Evolutionary conservation across 1,140 invertebrate genomes (phyloP), one percentile per base, ranked within the genome.

Genomic region (Dendrolimus kikuchii): DNA sequence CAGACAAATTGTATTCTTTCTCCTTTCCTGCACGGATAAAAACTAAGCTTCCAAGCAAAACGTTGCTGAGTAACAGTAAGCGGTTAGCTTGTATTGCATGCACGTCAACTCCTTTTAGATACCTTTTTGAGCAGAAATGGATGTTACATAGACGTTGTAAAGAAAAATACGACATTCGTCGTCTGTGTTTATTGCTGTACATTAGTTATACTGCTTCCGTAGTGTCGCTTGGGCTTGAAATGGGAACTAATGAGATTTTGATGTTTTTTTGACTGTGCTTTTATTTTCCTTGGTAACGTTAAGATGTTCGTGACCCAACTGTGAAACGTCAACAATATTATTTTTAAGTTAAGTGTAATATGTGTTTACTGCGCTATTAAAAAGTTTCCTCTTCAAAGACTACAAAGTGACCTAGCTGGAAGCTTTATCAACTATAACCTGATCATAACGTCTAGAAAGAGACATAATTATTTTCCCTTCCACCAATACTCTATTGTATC

Each of bases 241-340:
- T 84, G 78, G 72, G 76, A 84, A 86, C 82, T 86, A 86, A 86
- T 86, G 82, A 86, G 82, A 78, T 84, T 86, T 86, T 86, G 82
- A 86, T 86, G 82, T 86, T 86, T 84, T 86, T 86, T 86, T 86
- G 82, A 86, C 82, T 84, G 79, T 77, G 74, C 71, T 80, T 81
- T 86, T 86, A 86, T 86, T 82, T 82, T 80, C 71, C 72, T 72
- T 69, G 63, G 68, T 71, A 72, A 72, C 71, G 65, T 76, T 70
- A 75, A 78, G 72, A 79, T 75, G 73, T 62, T 69, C 57, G 55
- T 50, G 67, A 69, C 62, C 63, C 39, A 23, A 41, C 38, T 44
- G 43, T 49, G 48, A 38, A 49, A 40, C 41, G 48, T 41, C 48
- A 49, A 49, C 39, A 49, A 44, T 44, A 44, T 44, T 4, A 44